Percentiles rank a stretch among this genome's conserved stretches.
These are phyloP conservation scores for Stichodactyla helianthus DNA, from an alignment of 64 coral and sea anemone species.

Conservation along the genomic window DNA sequence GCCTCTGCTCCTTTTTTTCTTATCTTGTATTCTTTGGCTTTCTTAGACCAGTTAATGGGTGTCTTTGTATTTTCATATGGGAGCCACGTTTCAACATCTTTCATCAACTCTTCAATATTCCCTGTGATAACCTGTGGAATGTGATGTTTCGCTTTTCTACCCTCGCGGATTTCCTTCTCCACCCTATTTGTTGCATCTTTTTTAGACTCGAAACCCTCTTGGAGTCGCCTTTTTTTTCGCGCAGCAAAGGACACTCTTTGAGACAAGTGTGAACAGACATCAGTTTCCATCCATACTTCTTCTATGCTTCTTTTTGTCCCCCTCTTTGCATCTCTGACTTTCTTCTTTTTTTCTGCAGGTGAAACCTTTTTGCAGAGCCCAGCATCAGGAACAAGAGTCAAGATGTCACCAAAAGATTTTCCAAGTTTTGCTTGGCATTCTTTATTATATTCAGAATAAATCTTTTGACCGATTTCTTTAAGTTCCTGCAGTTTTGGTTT, in stretches of 20 bases:
- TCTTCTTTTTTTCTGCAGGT: conserved; percentile 18
- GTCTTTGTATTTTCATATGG: background rate
- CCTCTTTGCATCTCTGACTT: conserved; percentile 2
- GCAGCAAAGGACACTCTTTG: background rate
- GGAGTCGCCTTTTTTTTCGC: background rate
- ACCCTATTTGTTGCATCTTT: background rate
- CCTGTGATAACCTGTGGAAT: background rate
- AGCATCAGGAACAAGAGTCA: conserved; percentile 4
- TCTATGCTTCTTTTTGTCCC: background rate
- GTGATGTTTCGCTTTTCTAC: background rate
- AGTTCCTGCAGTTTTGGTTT: background rate
- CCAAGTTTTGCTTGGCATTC: background rate
- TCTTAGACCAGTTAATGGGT: background rate
- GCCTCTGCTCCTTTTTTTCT: background rate
- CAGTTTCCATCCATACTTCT: background rate
- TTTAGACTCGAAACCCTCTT: background rate
- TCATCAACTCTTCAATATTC: background rate
- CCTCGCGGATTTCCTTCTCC: background rate
- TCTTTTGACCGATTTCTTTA: background rate
- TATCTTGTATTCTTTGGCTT: conserved; percentile 3
- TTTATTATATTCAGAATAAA: background rate
- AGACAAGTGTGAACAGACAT: background rate
- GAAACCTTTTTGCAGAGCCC: background rate
- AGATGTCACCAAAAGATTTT: background rate
- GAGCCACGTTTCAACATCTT: background rate